These are phyloP conservation scores for Drosophila trichaetosa DNA, from an alignment of 2,888 invertebrate genomes.

Conservation along the genomic window DNA sequence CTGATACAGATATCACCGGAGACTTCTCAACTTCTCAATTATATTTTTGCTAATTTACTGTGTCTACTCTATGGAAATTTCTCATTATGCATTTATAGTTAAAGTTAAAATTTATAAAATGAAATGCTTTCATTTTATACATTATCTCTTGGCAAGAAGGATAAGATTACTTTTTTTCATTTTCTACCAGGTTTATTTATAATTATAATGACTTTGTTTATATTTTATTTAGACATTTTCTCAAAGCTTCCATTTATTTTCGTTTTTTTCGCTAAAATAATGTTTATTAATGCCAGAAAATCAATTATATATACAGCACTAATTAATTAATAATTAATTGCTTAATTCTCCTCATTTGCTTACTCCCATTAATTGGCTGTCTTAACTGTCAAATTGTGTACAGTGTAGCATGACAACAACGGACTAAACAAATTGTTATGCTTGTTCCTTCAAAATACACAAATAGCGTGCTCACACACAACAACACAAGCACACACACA, in stretches of 20 bases:
- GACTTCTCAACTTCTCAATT: neutral
- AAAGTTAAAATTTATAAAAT: neutral
- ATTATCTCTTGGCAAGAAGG: neutral
- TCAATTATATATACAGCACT: neutral
- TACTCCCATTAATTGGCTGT: conserved; percentile 7
- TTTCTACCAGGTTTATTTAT: neutral
- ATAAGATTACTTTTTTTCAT: neutral
- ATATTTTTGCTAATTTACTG: neutral
- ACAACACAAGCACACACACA: conserved; percentile 14
- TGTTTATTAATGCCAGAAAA: neutral
- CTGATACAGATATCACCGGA: neutral
- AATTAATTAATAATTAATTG: neutral
- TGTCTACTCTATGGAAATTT: neutral
- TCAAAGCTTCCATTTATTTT: neutral
- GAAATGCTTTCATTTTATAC: neutral
- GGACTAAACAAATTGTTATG: conserved; percentile 56
- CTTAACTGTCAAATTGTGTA: conserved; percentile 16
- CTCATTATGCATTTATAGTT: neutral
- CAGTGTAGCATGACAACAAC: conserved; percentile 34
- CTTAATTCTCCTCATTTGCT: neutral
- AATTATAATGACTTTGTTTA: neutral
- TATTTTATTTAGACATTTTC: neutral
- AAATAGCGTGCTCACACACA: conserved; percentile 24
- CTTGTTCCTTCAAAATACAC: conserved; percentile 48
- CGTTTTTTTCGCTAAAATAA: neutral